Percentiles rank a stretch among this genome's conserved stretches.
phyloP scores from a whole-genome alignment of 2,113 vertebrate species.

The Nibea albiflora region DNA sequence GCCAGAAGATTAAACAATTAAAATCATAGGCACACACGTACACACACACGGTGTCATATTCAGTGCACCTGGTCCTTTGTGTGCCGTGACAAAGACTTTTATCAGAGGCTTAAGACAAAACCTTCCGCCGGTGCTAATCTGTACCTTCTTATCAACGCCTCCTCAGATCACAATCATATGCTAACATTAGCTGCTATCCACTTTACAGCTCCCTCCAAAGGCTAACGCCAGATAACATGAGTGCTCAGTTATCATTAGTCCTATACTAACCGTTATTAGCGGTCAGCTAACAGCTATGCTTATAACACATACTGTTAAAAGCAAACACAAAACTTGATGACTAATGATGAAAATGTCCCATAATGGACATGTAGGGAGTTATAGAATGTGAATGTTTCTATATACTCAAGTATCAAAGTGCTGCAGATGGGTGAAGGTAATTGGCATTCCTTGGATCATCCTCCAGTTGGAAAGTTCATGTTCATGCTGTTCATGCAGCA shows the following conservation, averaged over 20 bases:
- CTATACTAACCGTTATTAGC: constrained; percentile 27
- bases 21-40: too few species aligned
- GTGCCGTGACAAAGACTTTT: constrained; percentile 49
- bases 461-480: too few species aligned
- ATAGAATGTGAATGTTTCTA: background rate
- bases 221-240: constrained; percentile 30
- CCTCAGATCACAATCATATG: constrained; percentile 27
- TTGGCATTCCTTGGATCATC: too few species aligned
- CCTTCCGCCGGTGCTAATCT: constrained; percentile 36
- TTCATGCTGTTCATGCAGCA: too few species aligned
- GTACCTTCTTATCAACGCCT: constrained; percentile 46
- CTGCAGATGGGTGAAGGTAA: too few species aligned
- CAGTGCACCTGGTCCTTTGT: constrained; percentile 58
- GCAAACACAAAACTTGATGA: constrained; percentile 10
- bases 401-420: too few species aligned
- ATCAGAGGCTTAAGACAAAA: constrained; percentile 41
- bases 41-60: constrained; percentile 3
- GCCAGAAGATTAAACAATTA: background rate
- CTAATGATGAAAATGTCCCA: background rate
- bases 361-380: background rate
- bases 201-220: constrained; percentile 41
- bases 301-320: background rate
- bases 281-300: constrained; percentile 5
- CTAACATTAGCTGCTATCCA: constrained; percentile 29
- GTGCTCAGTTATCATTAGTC: constrained; percentile 2